Percentiles rank a stretch among this genome's conserved stretches.
phyloP scores from a whole-genome alignment of 2,888 invertebrate species.

The Strigamia maritima region DNA sequence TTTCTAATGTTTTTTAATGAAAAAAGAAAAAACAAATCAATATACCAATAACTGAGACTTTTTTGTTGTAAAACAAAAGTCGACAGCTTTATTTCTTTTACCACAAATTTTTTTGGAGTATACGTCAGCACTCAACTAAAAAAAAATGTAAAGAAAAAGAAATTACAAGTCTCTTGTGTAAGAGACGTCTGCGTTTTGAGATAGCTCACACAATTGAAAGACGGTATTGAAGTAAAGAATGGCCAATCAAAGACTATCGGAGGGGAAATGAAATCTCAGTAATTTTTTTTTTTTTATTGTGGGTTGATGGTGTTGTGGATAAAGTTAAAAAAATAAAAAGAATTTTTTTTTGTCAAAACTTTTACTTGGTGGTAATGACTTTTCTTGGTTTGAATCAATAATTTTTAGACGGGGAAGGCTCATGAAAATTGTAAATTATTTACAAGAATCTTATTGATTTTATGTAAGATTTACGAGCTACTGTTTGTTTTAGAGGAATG shows the following conservation, averaged over 20 bases:
- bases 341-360: neutral
- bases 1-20: neutral
- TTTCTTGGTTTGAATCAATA: neutral
- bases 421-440: constrained; percentile 33
- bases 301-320: constrained; percentile 29
- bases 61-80: neutral
- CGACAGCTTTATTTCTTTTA: neutral
- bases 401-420: neutral
- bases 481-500: constrained; percentile 5
- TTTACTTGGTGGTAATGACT: neutral
- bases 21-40: neutral
- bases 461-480: neutral
- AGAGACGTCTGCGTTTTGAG: constrained; percentile 19
- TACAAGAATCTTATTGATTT: neutral
- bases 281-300: neutral
- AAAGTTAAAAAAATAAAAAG: neutral
- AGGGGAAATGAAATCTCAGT: constrained; percentile 13
- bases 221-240: constrained; percentile 29
- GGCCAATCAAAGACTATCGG: constrained; percentile 24
- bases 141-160: neutral
- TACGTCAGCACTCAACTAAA: neutral
- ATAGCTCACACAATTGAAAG: constrained; percentile 19
- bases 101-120: neutral
- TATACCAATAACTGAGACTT: neutral
- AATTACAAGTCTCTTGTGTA: neutral